phyloP scores from a whole-genome alignment of 1,140 invertebrate species.

The Drosophila lini region DNA sequence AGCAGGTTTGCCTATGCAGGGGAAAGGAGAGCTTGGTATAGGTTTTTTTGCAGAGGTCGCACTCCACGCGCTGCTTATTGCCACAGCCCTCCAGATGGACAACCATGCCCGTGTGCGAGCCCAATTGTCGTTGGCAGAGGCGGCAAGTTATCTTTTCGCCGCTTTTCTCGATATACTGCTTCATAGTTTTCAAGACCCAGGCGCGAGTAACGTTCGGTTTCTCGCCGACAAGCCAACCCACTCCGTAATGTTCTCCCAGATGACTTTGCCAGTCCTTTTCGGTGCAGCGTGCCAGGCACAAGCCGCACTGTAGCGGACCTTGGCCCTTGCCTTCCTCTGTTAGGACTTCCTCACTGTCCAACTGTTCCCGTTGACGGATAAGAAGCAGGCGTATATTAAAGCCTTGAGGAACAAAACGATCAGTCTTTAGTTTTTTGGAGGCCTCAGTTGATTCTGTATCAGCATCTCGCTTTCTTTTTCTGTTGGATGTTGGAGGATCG shows the following conservation, averaged over 20 bases:
- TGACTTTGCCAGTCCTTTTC: conserved; percentile 44
- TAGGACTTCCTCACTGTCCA: conserved; percentile 55
- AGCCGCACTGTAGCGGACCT: conserved; percentile 60
- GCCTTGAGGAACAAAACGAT: background rate
- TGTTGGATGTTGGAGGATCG: background rate
- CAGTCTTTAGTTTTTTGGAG: conserved; percentile 18
- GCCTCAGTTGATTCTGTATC: background rate
- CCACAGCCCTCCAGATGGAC: conserved; percentile 43
- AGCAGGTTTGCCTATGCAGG: background rate
- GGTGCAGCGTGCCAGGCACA: conserved; percentile 56
- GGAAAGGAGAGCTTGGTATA: background rate
- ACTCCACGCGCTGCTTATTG: conserved; percentile 22
- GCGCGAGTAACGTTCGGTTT: conserved; percentile 7
- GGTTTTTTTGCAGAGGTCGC: conserved; percentile 1
- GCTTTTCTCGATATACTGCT: background rate
- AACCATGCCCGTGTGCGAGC: conserved; percentile 38
- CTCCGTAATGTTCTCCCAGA: conserved; percentile 67
- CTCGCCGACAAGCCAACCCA: conserved; percentile 60
- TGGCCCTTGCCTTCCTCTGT: conserved; percentile 39
- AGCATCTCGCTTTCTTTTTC: conserved; percentile 10
- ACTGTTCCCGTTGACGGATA: conserved; percentile 60
- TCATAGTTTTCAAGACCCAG: conserved; percentile 13
- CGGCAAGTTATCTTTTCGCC: conserved; percentile 28
- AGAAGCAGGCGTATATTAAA: conserved; percentile 63
- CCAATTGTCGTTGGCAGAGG: conserved; percentile 32